Evolutionary conservation across 2,113 vertebrate genomes (phyloP), one percentile per base, ranked within the genome.

Genomic region (Alaudala cheleensis): DNA sequence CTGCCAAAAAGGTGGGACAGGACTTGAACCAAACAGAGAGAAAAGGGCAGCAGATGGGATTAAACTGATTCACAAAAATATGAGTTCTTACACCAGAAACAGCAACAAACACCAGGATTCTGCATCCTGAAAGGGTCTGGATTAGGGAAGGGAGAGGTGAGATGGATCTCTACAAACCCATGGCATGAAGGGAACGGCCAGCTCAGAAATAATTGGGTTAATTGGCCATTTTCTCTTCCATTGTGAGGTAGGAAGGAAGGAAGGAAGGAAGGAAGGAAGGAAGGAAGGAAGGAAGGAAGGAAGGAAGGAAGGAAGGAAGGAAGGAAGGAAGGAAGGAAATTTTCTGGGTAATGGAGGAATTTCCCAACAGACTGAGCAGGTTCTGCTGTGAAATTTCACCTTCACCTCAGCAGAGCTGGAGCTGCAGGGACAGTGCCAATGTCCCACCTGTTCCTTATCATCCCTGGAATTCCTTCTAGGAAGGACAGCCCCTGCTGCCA

Each of bases 401-500:
- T 56, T 51, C 16, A 33, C 23, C 18, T 73, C 50, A 15, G 58
- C 44, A 79, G 29, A 65, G 39, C 29, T 16, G 54, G 33, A 83
- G 47, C 25, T 9, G 4, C 34, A 49, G 33, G 14, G 60, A 18
- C 2, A 1, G 39, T 53, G 14, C 54, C 47, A 39, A 9, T 47
- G 26, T 61, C 53, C 37, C 22, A 29, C 7, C 25, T 21, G 3
- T 21, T 28, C 39, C 24, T 72, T 34, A 47, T 16, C 44, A 62
- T 12, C 39, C 29, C 10, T 31, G 2, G 0, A 71, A 47, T 9
- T 29, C 26, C 76, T 9, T 28, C n/a, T 14, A 23, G 42, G 21
- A 79, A 40, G 47, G 16, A 60, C 4, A 34, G 2, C 2, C 39
- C 22, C 18, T 4, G 0, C 7, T 11, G 17, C 31, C 44, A 82